These are phyloP conservation scores for Calcarius lapponicus DNA, from an alignment of 2,797 vertebrate genomes.

Conservation along the genomic window DNA sequence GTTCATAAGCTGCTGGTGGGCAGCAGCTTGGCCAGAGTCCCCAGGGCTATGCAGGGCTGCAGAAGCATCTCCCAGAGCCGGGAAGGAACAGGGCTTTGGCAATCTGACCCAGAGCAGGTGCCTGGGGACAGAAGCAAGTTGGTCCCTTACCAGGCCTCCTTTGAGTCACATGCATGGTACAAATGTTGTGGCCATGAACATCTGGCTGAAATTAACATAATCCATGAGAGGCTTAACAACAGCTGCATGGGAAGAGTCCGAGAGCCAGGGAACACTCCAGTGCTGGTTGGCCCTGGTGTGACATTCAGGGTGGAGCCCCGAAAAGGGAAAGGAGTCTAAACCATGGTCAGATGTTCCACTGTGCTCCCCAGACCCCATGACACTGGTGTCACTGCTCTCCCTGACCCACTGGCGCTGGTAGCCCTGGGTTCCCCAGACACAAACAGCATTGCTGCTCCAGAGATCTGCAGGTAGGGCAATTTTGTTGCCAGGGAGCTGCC, in stretches of 20 bases:
- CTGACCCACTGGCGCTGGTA: neutral
- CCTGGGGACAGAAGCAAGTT: neutral
- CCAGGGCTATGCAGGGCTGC: accelerated
- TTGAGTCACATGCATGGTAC: neutral
- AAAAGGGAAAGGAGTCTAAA: neutral
- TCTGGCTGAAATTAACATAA: neutral
- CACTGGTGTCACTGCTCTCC: neutral
- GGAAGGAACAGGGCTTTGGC: neutral
- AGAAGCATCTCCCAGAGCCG: neutral
- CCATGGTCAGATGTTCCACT: neutral
- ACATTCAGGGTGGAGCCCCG: neutral
- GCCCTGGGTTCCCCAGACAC: neutral
- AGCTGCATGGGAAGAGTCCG: neutral
- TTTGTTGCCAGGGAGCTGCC: neutral
- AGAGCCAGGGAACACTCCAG: conserved; percentile 11
- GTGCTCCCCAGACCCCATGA: neutral
- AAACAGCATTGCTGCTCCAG: accelerated
- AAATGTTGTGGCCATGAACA: neutral
- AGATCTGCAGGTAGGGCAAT: accelerated
- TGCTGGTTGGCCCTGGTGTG: neutral
- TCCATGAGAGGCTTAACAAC: neutral
- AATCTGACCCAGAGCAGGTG: neutral
- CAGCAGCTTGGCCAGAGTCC: neutral
- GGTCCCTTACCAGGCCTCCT: neutral
- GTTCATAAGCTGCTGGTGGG: neutral